phyloP scores from a whole-genome alignment of 2,888 invertebrate species.

The Cantharis rustica region DNA sequence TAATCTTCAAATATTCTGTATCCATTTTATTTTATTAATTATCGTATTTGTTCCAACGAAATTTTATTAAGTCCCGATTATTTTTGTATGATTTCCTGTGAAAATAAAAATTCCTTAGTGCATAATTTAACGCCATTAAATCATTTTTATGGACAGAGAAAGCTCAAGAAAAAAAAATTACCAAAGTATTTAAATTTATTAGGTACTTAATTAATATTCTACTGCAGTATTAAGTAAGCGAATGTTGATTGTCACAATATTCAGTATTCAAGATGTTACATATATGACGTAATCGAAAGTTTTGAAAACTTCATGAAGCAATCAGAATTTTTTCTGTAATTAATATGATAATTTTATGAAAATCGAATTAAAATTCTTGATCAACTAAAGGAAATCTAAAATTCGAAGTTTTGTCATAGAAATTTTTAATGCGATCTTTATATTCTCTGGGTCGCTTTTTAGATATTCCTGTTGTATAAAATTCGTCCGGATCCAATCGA shows the following conservation, averaged over 20 bases:
- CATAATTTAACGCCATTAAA: not conserved
- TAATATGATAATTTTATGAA: not conserved
- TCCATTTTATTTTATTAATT: not conserved
- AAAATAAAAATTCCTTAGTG: not conserved
- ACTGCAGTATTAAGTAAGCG: not conserved
- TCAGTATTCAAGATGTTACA: not conserved
- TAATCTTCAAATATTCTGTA: constrained; percentile 4
- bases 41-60: not conserved
- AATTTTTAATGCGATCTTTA: not conserved
- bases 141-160: not conserved
- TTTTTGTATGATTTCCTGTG: not conserved
- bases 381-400: not conserved
- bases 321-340: not conserved
- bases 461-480: not conserved
- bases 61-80: not conserved
- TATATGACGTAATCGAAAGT: not conserved
- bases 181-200: not conserved
- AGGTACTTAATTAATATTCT: not conserved
- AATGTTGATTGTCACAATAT: not conserved
- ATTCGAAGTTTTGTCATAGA: not conserved
- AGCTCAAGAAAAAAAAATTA: not conserved
- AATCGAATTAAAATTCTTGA: not conserved
- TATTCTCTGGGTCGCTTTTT: not conserved
- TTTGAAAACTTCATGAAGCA: not conserved
- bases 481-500: constrained; percentile 52